Evolutionary conservation across 2,113 vertebrate species (phyloP), one percentile per base, ranked within the genome.

Genomic region (Caloenas nicobarica): DNA sequence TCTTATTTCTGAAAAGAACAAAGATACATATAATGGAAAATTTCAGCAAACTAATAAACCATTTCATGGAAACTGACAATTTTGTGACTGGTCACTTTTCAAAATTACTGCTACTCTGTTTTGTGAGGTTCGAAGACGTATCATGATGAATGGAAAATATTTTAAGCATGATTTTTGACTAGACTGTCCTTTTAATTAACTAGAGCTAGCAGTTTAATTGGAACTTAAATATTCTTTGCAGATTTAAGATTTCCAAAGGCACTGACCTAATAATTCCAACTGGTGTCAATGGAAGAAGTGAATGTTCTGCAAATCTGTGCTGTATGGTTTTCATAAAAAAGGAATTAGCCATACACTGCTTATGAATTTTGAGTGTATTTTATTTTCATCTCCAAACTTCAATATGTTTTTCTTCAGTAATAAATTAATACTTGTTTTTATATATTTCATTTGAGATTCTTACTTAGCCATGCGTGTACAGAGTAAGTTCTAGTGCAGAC

Each of bases 261-360:
- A 91, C 72, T 95, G 95, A 88, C 86, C 53, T 88, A 94, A 93
- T 93, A 96, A 95, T 82, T 96, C 80, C 83, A 94, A 91, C 34
- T 86, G 66, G 66, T 93, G 57, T 81, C 92, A 84, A 83, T 79
- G 80, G 93, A 92, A 91, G 94, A 86, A 5, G 3, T 46, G 70
- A 91, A 87, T 21, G 84, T 94, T 93, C 62, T 95, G 72, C n/a
- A 81, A 91, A 84, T 91, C 93, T 93, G 53, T 72, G 31, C 88
- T 89, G 78, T 76, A 65, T 80, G 77, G 96, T 97, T 98, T 97
- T 98, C 97, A 98, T 98, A 96, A 98, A 97, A 98, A 97, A 98
- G 97, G 97, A 98, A 98, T 97, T 98, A 98, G 84, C 94, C 92
- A 94, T 91, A 96, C 76, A 94, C 94, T 91, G 50, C 95, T 98